Evolutionary conservation across 1,140 invertebrate species (phyloP), one percentile per base, ranked within the genome.

Genomic region (Drosophila tristis): DNA sequence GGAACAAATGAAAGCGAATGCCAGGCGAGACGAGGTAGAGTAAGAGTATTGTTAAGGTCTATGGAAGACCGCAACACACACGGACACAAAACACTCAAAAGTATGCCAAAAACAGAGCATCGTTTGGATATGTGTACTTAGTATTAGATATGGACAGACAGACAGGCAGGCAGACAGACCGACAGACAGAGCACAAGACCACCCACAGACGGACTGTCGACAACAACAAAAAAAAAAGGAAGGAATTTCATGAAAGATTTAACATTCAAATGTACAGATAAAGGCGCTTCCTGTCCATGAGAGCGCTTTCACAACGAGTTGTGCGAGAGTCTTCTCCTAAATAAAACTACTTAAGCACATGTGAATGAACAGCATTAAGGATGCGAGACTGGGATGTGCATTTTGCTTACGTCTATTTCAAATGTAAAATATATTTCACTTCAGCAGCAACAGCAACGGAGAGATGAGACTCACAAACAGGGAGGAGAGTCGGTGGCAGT

Each of bases 341-440:
- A 87, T 87, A 89, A 87, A 87, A 87, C 84, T 87, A 87, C 84
- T 89, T 89, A 89, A 68, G 57, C 79, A 78, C 75, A 78, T 84
- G 72, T 89, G 84, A 84, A 87, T 84, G 84, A 87, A 73, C 79
- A 87, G 54, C 59, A 70, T 71, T 71, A 71, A 74, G 45, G 54
- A 64, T 54, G 53, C 61, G 60, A 61, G 62, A 62, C 51, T 53
- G 49, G 65, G 70, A 75, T 84, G 72, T 82, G 57, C 74, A 66
- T 73, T 62, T 59, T 55, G 64, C 75, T 73, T 82, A 73, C 63
- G 79, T 76, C 79, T 87, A 82, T 82, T 82, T 74, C 61, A 68
- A 61, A 78, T 72, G 60, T 60, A 44, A 74, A 68, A 56, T 58
- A 70, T 70, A 75, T 62, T 68, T 60, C 48, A 63, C 47, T 68